Base-by-base conservation (phyloP, 2,113 vertebrate species). In the Odocoileus hemionus region DNA sequence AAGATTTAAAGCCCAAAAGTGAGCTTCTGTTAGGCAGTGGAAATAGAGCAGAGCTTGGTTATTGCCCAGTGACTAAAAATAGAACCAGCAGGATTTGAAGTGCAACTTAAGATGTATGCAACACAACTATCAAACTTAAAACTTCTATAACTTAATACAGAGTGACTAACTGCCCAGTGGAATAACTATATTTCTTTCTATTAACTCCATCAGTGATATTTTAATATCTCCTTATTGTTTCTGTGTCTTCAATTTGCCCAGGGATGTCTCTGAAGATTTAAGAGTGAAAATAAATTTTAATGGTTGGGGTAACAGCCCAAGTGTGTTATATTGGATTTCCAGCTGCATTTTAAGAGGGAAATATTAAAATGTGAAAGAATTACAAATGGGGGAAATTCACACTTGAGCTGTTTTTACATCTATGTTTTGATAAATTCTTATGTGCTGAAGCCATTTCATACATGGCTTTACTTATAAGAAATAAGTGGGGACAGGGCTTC, bases 301-400 rank as follows among this genome's bases (percentile, higher is more conserved):
- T 84, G 17, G 39, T 90, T 86, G 28, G 21, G 1, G 16, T 84
- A 93, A 79, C 25, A 95, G 39, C 13, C 45, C 70, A 79, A 76
- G 36, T 83, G 33, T 90, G 10, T 84, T 90, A 85, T 39, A 78
- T 7, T 94, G 33, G 47, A 70, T 30, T 92, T 52, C 13, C 26
- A 88, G 2, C 12, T 80, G 6, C n/a, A 93, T 86, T 82, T 96
- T 89, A 93, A 97, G 43, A 74, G 7, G 4, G 11, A 89, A 91
- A 80, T 85, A 91, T 82, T 96, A 50, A 97, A 95, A 96, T 87
- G 55, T 96, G 58, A 94, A 94, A 91, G 61, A 90, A 94, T 95
- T 96, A 82, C 78, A 95, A 97, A 67, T 83, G 26, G 94, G 58
- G 90, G 60, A 88, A 87, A 67, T 26, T 89, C 47, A 92, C 36